A percentile compares a stretch with the other conserved stretches of the same genome.
phyloP scores from a whole-genome alignment of 1,140 invertebrate genomes.

The Cotesia typhae region DNA sequence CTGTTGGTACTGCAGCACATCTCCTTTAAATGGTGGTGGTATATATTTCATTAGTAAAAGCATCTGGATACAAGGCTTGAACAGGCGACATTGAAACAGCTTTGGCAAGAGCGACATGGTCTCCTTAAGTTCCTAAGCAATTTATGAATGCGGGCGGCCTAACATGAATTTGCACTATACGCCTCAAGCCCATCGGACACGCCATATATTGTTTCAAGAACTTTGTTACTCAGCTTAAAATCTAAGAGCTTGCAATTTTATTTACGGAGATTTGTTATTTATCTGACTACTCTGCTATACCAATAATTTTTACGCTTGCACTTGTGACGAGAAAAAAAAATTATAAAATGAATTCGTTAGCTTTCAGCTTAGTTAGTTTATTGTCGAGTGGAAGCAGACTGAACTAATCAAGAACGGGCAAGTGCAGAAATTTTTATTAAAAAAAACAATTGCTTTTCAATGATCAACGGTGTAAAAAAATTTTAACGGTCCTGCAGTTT shows the following conservation, averaged over 20 bases:
- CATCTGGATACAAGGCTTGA: constrained; percentile 4
- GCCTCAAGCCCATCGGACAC: constrained; percentile 33
- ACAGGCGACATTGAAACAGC: constrained; percentile 22
- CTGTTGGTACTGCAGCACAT: no score
- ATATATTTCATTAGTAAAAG: constrained; percentile 1
- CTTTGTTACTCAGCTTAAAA: constrained; percentile 30
- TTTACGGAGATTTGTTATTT: neutral
- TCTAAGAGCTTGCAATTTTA: neutral
- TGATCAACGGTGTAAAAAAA: no score
- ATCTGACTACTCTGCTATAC: neutral
- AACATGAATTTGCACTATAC: constrained; percentile 46
- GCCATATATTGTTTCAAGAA: constrained; percentile 19
- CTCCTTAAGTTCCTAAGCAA: constrained; percentile 42
- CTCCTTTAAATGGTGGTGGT: neutral
- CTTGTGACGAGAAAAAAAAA: no score
- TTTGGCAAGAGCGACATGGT: constrained; percentile 20
- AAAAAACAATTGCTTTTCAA: no score
- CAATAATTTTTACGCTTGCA: neutral
- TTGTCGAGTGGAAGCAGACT: no score
- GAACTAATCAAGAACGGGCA: no score
- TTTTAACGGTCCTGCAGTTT: no score
- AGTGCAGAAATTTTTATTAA: no score
- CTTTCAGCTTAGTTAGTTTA: no score
- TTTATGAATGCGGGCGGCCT: constrained; percentile 44
- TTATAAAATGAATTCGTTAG: neutral